phyloP scores from a whole-genome alignment of 2,113 vertebrate species.

The Corythoichthys intestinalis region DNA sequence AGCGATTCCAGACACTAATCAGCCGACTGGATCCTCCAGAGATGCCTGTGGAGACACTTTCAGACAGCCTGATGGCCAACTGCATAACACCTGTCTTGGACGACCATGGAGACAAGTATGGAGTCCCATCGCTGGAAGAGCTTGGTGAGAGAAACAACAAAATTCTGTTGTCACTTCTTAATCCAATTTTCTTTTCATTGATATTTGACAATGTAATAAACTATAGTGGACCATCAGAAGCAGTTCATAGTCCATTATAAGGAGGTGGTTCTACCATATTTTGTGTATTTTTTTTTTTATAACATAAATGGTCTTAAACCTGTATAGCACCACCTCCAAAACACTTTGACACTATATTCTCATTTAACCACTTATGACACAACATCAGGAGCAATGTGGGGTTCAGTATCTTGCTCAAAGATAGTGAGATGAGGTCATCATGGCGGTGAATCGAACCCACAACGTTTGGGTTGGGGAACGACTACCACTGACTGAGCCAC shows the following conservation, averaged over 20 bases:
- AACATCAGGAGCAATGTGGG: no score
- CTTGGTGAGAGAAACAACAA: slow-evolving; percentile 58
- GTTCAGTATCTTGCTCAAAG: no score
- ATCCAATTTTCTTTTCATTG: no score
- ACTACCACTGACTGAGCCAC: no score
- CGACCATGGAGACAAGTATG: slow-evolving; percentile 74
- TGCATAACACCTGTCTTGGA: slow-evolving; percentile 70
- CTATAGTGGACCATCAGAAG: background rate
- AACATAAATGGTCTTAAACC: no score
- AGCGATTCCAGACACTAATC: slow-evolving; percentile 76
- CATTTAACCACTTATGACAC: no score
- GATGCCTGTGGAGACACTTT: slow-evolving; percentile 68
- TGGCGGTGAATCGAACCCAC: no score
- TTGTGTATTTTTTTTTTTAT: background rate
- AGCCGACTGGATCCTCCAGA: slow-evolving; percentile 74
- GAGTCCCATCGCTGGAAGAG: slow-evolving; percentile 75
- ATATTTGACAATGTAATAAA: background rate
- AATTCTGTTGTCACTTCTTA: background rate
- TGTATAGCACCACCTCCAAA: no score
- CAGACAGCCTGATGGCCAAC: slow-evolving; percentile 61
- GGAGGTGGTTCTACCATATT: background rate
- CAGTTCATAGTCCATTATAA: background rate
- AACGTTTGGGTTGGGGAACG: no score
- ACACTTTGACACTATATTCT: no score
- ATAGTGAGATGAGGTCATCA: no score